A percentile compares a stretch with the other conserved stretches of the same genome.
These are phyloP conservation scores for Etheostoma perlongum DNA, from an alignment of 2,797 vertebrate species.

Conservation along the genomic window DNA sequence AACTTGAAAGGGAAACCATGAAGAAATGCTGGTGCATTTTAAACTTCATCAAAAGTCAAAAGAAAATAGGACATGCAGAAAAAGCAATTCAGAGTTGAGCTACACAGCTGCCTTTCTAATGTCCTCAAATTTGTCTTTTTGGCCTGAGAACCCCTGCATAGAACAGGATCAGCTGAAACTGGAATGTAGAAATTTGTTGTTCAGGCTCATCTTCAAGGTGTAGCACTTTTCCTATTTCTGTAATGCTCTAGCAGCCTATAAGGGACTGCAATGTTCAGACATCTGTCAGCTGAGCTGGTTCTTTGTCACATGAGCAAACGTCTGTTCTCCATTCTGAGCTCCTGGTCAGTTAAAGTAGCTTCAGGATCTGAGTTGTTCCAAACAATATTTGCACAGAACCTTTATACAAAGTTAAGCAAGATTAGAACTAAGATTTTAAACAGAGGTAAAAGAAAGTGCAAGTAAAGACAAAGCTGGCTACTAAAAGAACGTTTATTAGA, in stretches of 20 bases:
- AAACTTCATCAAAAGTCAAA: not conserved
- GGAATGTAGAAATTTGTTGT: not conserved
- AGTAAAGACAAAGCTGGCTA: not conserved
- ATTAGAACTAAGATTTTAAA: not conserved
- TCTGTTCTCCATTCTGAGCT: not conserved
- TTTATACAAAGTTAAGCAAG: not conserved
- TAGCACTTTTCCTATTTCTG: not conserved
- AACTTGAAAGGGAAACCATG: not conserved
- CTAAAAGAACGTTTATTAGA: not conserved
- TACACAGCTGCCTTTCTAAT: not conserved
- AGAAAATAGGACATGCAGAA: not conserved
- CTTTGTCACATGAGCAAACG: constrained; percentile 11
- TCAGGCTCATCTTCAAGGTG: not conserved
- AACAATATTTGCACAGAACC: not conserved
- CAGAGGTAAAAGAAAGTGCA: not conserved
- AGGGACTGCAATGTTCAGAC: not conserved
- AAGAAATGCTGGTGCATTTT: not conserved
- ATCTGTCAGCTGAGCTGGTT: constrained; percentile 31
- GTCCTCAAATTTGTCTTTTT: not conserved
- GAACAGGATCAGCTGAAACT: not conserved
- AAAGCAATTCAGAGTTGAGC: not conserved
- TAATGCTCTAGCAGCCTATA: not conserved
- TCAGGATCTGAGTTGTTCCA: not conserved
- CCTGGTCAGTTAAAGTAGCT: not conserved
- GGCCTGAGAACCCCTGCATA: not conserved